A percentile compares a stretch with the other conserved stretches of the same genome.
phyloP scores from a whole-genome alignment of 2,113 vertebrate species.

The Lanius ludovicianus region DNA sequence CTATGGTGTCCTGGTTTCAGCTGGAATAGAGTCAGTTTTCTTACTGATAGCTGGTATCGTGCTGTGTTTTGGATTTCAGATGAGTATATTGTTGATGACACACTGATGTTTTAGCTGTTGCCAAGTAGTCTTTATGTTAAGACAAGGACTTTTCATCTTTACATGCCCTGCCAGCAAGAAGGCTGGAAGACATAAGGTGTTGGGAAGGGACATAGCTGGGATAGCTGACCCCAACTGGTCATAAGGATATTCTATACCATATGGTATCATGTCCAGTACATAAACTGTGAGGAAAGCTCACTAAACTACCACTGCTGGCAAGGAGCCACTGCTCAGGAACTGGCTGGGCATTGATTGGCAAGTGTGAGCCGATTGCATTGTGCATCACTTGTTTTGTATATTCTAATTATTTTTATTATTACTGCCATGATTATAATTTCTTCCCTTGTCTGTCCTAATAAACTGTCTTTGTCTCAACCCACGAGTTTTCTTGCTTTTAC shows the following conservation, averaged over 20 bases:
- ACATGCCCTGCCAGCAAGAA: neutral
- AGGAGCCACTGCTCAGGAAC: neutral
- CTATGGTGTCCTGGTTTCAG: neutral
- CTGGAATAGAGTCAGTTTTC: neutral
- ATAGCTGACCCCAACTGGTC: neutral
- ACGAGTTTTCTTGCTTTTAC: neutral
- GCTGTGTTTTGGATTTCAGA: neutral
- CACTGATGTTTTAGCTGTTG: neutral
- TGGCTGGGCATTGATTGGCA: neutral
- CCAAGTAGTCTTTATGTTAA: neutral
- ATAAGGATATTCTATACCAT: neutral
- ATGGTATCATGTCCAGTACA: neutral
- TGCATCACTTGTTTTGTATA: neutral
- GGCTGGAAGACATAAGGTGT: neutral
- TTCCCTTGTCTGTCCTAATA: neutral
- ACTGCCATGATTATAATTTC: neutral
- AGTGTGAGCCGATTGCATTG: neutral
- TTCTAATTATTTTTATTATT: neutral
- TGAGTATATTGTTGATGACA: neutral
- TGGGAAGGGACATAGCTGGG: neutral
- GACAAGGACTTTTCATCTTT: neutral
- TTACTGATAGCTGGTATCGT: neutral
- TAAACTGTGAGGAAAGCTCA: neutral
- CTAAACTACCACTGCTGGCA: neutral
- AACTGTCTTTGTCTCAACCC: neutral